A percentile compares a stretch with the other conserved stretches of the same genome.
phyloP scores from a whole-genome alignment of 2,113 vertebrate genomes.

The Clarias macrocephalus region DNA sequence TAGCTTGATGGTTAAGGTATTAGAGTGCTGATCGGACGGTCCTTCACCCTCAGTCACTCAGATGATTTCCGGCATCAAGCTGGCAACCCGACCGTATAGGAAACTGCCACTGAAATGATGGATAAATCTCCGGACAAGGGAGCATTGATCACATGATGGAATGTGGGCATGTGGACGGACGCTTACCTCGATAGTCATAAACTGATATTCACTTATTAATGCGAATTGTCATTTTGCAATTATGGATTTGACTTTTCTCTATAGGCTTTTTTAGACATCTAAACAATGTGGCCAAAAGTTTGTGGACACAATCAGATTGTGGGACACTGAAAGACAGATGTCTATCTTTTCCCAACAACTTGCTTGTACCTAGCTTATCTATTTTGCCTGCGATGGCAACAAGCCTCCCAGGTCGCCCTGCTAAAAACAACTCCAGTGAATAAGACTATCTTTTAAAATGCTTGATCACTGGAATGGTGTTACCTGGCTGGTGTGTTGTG shows the following conservation, averaged over 20 bases:
- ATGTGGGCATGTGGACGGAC: too few relatives aligned
- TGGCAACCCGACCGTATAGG: too few relatives aligned
- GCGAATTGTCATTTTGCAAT: neutral
- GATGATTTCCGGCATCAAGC: too few relatives aligned
- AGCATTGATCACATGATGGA: too few relatives aligned
- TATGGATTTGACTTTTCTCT: neutral
- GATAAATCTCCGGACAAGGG: too few relatives aligned
- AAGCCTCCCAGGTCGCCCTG: neutral
- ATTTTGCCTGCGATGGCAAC: neutral
- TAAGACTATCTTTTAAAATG: neutral
- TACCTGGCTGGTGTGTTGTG: neutral
- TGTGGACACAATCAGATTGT: too few relatives aligned
- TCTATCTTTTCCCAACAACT: neutral
- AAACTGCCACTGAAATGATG: too few relatives aligned
- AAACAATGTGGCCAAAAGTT: neutral
- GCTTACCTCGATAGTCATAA: neutral
- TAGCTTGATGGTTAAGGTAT: too few relatives aligned
- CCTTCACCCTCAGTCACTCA: too few relatives aligned
- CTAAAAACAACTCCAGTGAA: neutral
- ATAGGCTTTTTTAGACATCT: neutral
- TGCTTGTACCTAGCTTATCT: neutral
- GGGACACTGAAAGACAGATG: neutral
- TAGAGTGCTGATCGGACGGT: too few relatives aligned
- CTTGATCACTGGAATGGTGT: neutral
- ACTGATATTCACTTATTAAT: neutral